phyloP scores from a whole-genome alignment of 2,113 vertebrate species.

The Carassius carassius region DNA sequence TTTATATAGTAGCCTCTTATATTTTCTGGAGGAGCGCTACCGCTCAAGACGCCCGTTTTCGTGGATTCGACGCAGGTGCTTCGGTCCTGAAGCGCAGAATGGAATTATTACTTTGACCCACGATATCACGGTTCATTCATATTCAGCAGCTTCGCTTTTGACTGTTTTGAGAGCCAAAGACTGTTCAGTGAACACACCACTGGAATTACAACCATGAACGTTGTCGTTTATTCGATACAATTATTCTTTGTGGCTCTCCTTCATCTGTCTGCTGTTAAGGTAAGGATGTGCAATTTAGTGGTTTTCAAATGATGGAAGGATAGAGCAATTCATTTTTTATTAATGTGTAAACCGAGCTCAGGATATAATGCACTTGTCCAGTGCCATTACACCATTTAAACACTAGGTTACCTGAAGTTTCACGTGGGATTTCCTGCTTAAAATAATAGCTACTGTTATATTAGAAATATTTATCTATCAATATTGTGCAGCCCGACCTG shows the following conservation, averaged over 20 bases:
- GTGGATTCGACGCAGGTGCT: slow-evolving; percentile 55
- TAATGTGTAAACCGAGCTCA: background rate
- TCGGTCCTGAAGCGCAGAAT: slow-evolving; percentile 57
- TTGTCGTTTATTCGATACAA: slow-evolving; percentile 71
- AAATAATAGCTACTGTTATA: background rate
- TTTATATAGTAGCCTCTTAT: slow-evolving; percentile 24
- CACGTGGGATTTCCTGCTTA: background rate
- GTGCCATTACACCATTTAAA: slow-evolving; percentile 6
- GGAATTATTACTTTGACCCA: slow-evolving; percentile 66
- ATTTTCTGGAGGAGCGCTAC: background rate
- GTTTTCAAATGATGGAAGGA: background rate
- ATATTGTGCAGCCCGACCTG: background rate
- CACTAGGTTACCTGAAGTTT: background rate
- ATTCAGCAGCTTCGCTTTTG: background rate
- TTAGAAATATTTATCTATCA: background rate
- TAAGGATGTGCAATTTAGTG: slow-evolving; percentile 53
- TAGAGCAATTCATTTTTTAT: background rate
- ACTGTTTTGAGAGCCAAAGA: slow-evolving; percentile 12
- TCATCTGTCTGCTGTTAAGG: slow-evolving; percentile 69
- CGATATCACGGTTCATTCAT: slow-evolving; percentile 38
- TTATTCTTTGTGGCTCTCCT: slow-evolving; percentile 69
- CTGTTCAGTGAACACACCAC: slow-evolving; percentile 43
- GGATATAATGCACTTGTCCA: background rate
- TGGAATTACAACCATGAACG: slow-evolving; percentile 78
- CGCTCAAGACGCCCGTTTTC: background rate